phyloP scores from a whole-genome alignment of 2,888 invertebrate species.

The Ennomos quercinarius region DNA sequence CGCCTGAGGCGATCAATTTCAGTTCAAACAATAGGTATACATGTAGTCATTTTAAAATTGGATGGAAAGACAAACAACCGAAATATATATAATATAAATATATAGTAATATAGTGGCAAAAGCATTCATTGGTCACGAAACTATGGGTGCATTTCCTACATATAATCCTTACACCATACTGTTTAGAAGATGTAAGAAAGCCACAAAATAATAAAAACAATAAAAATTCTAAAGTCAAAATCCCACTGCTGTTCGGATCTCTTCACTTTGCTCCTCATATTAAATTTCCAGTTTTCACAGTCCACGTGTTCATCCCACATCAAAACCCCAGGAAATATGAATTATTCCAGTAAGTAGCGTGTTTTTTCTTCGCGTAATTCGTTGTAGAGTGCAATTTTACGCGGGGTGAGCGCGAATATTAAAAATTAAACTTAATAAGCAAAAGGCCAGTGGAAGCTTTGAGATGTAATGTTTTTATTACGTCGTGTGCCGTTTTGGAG shows the following conservation, averaged over 20 bases:
- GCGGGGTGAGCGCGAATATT: slow-evolving; percentile 78
- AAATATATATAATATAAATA: too few species aligned
- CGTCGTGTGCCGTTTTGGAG: slow-evolving; percentile 27
- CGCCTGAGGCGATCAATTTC: too few species aligned
- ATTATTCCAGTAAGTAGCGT: slow-evolving; percentile 44
- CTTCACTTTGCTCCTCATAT: slow-evolving; percentile 9
- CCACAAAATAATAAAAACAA: too few species aligned
- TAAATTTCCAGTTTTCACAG: slow-evolving; percentile 22
- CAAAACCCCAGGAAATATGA: slow-evolving; percentile 40
- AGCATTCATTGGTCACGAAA: too few species aligned
- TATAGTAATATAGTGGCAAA: too few species aligned
- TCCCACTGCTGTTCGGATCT: neutral
- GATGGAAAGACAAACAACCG: too few species aligned
- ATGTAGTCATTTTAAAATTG: too few species aligned
- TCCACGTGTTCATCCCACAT: slow-evolving; percentile 27
- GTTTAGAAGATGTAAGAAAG: too few species aligned
- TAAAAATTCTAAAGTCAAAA: neutral
- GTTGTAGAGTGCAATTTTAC: slow-evolving; percentile 79
- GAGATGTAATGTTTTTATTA: slow-evolving; percentile 43
- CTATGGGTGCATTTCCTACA: too few species aligned
- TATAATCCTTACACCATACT: too few species aligned
- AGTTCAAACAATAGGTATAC: too few species aligned
- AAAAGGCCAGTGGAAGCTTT: slow-evolving; percentile 57
- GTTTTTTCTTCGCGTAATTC: slow-evolving; percentile 58
- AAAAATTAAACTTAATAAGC: slow-evolving; percentile 84